phyloP scores from a whole-genome alignment of 2,888 invertebrate genomes.

The Phania funesta region DNA sequence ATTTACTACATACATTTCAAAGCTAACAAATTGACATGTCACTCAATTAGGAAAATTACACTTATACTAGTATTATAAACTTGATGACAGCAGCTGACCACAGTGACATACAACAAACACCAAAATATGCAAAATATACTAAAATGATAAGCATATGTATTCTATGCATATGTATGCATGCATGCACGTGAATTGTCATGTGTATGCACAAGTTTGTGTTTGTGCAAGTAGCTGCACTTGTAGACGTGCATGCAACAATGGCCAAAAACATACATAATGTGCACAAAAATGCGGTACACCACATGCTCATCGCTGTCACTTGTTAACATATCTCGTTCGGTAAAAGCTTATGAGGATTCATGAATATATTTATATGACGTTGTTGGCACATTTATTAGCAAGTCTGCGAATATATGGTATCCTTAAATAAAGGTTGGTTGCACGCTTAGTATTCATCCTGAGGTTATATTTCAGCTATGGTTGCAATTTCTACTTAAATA shows the following conservation, averaged over 20 bases:
- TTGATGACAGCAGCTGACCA: conserved; percentile 63
- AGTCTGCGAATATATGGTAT: not conserved
- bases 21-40: conserved; percentile 64
- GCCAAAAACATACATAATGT: conserved; percentile 54
- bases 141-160: conserved; percentile 20
- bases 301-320: conserved; percentile 65
- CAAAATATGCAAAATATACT: conserved; percentile 44
- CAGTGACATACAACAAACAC: conserved; percentile 63
- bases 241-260: conserved; percentile 28
- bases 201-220: not conserved
- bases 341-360: conserved; percentile 52
- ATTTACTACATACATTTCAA: conserved; percentile 43
- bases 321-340: conserved; percentile 57
- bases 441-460: no score
- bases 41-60: conserved; percentile 65
- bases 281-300: conserved; percentile 67
- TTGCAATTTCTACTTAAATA: no score
- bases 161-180: not conserved
- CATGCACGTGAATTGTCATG: not conserved
- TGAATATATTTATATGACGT: conserved; percentile 9
- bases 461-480: no score
- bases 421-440: not conserved
- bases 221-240: conserved; percentile 20
- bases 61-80: conserved; percentile 57
- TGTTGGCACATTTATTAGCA: not conserved